Evolutionary conservation across 2,113 vertebrate genomes (phyloP).

Genomic region (Vanacampus margaritifer): DNA sequence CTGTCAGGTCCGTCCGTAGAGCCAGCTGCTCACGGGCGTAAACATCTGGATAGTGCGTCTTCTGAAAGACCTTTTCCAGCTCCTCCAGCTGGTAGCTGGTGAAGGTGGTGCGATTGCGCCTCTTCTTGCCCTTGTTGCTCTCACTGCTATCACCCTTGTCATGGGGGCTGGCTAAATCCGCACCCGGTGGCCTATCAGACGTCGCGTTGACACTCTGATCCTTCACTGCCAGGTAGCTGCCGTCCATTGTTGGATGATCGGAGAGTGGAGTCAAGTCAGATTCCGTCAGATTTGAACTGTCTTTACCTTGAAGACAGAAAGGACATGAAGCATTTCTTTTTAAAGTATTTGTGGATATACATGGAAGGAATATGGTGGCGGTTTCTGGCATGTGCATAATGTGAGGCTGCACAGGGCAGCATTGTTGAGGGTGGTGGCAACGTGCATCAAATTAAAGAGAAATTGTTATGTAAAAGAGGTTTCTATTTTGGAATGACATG

Average conservation of each 20-base stretch:
- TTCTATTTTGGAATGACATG: neutral
- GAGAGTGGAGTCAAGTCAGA: slow-evolving; percentile 81
- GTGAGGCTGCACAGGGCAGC: too few species aligned
- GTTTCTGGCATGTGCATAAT: neutral
- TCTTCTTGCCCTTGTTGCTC: slow-evolving; percentile 97
- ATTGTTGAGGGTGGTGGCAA: neutral
- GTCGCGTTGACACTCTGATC: slow-evolving; percentile 73
- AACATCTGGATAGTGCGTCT: slow-evolving; percentile 97
- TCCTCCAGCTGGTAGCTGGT: slow-evolving; percentile 98
- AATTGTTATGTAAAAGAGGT: neutral
- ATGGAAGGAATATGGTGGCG: neutral
- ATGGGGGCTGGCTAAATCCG: slow-evolving; percentile 81
- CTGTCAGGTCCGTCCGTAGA: slow-evolving; percentile 95
- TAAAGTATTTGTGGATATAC: neutral
- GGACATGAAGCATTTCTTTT: neutral
- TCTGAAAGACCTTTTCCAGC: slow-evolving; percentile 98
- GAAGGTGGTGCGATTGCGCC: slow-evolving; percentile 97
- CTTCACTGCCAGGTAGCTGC: slow-evolving; percentile 82
- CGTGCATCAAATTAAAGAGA: neutral
- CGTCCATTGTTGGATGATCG: slow-evolving; percentile 87
- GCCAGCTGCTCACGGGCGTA: slow-evolving; percentile 97
- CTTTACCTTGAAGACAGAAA: slow-evolving; percentile 78
- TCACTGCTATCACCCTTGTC: slow-evolving; percentile 87
- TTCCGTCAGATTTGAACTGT: slow-evolving; percentile 81
- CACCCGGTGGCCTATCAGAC: slow-evolving; percentile 78